Conservation (phyloP, 2,113 vertebrate genomes). For the Scomber japonicus region DNA sequence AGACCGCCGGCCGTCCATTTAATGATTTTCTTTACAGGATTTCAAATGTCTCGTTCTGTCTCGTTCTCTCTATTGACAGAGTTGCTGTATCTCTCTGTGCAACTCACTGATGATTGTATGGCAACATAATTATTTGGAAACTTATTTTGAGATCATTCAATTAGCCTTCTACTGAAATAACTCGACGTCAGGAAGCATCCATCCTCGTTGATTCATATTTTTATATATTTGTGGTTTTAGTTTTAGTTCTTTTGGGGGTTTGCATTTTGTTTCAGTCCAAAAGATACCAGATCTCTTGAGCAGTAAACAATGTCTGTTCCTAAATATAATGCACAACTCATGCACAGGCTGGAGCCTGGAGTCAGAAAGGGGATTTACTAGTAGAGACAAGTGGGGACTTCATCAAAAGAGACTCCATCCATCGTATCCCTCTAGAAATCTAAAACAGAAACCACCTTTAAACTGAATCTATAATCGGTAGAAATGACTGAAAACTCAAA, state of each 20-base stretch:
- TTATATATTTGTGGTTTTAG: too few relatives aligned
- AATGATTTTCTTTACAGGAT: conserved; percentile 68
- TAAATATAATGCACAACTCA: not conserved
- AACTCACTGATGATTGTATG: not conserved
- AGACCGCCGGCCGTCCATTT: conserved; percentile 58
- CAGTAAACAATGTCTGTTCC: not conserved
- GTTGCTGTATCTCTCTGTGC: not conserved
- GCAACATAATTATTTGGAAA: not conserved
- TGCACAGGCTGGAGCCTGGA: not conserved
- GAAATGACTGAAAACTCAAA: not conserved
- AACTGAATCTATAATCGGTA: conserved; percentile 2
- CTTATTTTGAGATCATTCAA: not conserved
- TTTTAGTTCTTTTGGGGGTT: too few relatives aligned
- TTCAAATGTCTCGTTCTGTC: not conserved
- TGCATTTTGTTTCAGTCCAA: not conserved
- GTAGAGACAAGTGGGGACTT: not conserved
- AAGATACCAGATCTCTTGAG: not conserved
- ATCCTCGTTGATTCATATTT: too few relatives aligned
- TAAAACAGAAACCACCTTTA: not conserved
- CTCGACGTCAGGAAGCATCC: too few relatives aligned
- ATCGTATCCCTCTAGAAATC: not conserved
- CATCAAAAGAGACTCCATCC: not conserved
- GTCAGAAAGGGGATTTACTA: not conserved
- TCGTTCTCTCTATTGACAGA: not conserved
- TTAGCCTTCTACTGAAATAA: too few relatives aligned